Conservation (phyloP, 2,888 invertebrate genomes). For the Alitta virens region DNA sequence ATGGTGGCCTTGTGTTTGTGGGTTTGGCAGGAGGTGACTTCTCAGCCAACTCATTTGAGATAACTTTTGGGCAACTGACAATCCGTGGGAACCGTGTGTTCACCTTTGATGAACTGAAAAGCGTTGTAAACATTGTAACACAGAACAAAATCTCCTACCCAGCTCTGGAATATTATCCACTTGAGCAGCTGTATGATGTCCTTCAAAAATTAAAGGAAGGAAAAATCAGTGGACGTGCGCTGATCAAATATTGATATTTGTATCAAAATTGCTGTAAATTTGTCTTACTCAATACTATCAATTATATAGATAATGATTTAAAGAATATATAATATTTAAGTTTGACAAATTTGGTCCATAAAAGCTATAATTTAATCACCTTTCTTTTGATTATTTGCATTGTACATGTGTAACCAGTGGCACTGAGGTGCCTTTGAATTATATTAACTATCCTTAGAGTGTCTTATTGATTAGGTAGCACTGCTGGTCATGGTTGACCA, state of each 20-base stretch:
- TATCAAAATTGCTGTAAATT: neutral
- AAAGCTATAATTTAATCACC: too few species aligned
- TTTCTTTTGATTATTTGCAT: too few species aligned
- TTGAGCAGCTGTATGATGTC: constrained; percentile 1
- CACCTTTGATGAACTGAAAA: neutral
- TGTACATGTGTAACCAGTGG: too few species aligned
- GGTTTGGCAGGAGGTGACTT: constrained; percentile 1
- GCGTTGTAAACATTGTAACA: neutral
- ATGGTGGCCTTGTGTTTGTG: neutral
- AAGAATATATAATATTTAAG: too few species aligned
- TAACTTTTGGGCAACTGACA: neutral
- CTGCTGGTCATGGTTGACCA: too few species aligned
- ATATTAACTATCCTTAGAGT: too few species aligned
- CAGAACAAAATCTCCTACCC: neutral
- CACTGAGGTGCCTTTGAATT: too few species aligned
- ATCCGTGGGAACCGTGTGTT: constrained; percentile 2
- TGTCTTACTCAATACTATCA: neutral
- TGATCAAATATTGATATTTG: neutral
- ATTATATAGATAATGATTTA: too few species aligned
- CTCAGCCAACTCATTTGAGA: neutral
- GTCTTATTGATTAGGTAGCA: too few species aligned
- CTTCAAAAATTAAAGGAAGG: constrained; percentile 3
- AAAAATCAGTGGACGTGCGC: constrained; percentile 4
- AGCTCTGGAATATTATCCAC: neutral
- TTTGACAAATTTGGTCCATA: too few species aligned